Evolutionary conservation across 2,113 vertebrate species (phyloP).

Genomic region (Acinonyx jubatus): DNA sequence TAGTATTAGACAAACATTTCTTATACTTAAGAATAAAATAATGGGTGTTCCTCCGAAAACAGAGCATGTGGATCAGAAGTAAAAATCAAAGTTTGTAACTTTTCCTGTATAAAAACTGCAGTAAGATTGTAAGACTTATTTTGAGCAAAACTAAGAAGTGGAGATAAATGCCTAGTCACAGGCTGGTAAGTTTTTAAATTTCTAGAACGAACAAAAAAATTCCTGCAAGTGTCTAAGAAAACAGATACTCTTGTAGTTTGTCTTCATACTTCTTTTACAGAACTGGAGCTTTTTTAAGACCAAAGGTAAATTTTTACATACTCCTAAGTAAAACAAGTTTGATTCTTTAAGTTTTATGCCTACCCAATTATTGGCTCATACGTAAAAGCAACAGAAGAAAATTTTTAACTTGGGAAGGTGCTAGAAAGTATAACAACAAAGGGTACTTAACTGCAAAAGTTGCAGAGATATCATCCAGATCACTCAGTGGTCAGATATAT

Average conservation of each 20-base stretch:
- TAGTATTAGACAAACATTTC: neutral
- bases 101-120: neutral
- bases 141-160: neutral
- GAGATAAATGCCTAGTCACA: neutral
- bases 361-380: neutral
- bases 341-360: neutral
- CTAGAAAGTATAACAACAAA: neutral
- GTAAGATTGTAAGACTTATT: neutral
- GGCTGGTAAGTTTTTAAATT: neutral
- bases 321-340: slow-evolving; percentile 14
- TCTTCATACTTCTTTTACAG: neutral
- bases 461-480: neutral
- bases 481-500: neutral
- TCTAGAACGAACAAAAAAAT: slow-evolving; percentile 28
- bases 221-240: neutral
- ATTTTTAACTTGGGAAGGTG: neutral
- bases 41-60: neutral
- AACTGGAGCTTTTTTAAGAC: slow-evolving; percentile 3
- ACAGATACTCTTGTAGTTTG: neutral
- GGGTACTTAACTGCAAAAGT: slow-evolving; percentile 5
- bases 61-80: neutral
- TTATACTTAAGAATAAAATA: slow-evolving; percentile 24
- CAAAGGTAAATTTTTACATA: neutral
- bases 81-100: slow-evolving; percentile 11
- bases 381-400: slow-evolving; percentile 16